phyloP scores from a whole-genome alignment of 2,888 invertebrate genomes.

The Metellina segmentata region DNA sequence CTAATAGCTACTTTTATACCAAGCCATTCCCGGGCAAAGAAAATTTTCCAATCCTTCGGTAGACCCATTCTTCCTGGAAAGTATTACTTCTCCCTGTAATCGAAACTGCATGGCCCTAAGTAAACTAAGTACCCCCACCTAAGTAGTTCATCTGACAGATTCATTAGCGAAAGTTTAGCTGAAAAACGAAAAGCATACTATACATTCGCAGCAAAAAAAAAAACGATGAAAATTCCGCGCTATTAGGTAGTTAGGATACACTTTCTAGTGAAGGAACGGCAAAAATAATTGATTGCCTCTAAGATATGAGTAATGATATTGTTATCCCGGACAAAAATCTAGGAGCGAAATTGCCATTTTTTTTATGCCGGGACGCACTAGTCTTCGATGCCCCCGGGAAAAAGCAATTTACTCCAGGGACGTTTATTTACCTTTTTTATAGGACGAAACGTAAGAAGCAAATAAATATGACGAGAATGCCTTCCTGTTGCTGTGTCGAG shows the following conservation, averaged over 20 bases:
- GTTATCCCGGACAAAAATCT: conserved; percentile 20
- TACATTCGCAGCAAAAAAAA: neutral
- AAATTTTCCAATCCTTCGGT: too few species aligned
- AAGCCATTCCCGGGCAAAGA: too few species aligned
- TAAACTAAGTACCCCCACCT: neutral
- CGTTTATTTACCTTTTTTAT: conserved; percentile 3
- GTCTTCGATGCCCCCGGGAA: neutral
- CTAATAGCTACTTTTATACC: too few species aligned
- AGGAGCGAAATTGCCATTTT: conserved; percentile 38
- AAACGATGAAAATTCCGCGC: neutral
- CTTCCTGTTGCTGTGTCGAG: neutral
- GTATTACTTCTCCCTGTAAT: too few species aligned
- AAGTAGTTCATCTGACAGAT: neutral
- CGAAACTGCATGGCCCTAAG: neutral
- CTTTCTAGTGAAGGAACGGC: neutral
- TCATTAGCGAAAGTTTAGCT: neutral
- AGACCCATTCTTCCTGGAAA: too few species aligned
- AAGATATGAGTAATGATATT: conserved; percentile 63
- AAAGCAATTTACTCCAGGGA: conserved; percentile 32
- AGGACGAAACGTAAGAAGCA: neutral
- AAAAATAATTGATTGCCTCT: conserved; percentile 20
- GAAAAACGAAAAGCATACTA: neutral
- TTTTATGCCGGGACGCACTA: neutral
- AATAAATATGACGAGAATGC: conserved; percentile 3
- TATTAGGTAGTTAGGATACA: neutral